Evolutionary conservation across 1,140 invertebrate species (phyloP).

Genomic region (Ylistrum balloti): DNA sequence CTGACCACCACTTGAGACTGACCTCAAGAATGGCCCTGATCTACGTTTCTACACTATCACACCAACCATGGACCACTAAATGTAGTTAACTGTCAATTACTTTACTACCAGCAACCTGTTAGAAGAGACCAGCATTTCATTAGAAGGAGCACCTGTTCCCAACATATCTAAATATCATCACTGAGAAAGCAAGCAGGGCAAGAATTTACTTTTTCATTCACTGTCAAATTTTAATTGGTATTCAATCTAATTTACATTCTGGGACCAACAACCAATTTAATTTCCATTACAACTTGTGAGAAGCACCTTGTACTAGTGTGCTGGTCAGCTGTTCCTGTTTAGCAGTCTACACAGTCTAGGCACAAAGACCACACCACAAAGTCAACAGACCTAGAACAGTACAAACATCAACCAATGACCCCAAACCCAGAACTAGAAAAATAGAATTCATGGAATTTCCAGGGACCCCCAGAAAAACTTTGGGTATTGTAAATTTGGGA

Average conservation of each 20-base stretch:
- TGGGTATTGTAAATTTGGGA: no score
- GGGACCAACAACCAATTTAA: background rate
- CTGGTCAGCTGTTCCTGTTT: background rate
- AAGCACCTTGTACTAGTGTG: background rate
- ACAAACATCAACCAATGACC: no score
- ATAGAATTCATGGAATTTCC: background rate
- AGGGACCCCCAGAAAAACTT: no score
- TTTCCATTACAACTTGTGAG: background rate
- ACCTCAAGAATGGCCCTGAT: background rate
- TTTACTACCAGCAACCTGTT: background rate
- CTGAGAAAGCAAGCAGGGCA: background rate
- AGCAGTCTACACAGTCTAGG: no score
- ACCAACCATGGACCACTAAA: no score
- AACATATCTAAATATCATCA: background rate
- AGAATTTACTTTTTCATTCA: background rate
- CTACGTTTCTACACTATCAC: background rate
- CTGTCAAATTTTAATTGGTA: conserved; percentile 13
- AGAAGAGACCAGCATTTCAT: background rate
- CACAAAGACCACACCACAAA: no score
- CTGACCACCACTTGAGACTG: background rate
- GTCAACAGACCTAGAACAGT: no score
- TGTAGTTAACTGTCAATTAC: background rate
- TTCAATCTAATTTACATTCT: conserved; percentile 40
- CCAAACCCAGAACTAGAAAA: background rate
- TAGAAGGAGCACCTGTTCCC: background rate